Conservation (phyloP, 2,113 vertebrate genomes). For the Malurus melanocephalus region DNA sequence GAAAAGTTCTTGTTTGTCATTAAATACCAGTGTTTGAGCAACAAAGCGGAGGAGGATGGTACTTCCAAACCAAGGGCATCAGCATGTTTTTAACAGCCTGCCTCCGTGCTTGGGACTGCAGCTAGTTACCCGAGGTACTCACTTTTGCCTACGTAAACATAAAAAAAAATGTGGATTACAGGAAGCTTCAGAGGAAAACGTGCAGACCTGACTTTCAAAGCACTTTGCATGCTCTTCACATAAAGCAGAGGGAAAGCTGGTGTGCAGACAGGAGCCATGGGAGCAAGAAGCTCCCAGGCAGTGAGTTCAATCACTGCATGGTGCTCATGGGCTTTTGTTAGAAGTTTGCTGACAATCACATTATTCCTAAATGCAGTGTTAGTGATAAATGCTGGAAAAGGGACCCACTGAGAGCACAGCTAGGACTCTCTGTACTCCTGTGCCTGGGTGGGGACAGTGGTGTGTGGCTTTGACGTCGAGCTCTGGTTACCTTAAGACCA, state of each 20-base stretch:
- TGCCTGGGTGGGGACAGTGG: neutral
- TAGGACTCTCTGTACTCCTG: neutral
- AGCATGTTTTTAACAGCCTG: neutral
- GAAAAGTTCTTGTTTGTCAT: slow-evolving; percentile 1
- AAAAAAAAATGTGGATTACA: neutral
- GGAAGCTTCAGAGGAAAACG: neutral
- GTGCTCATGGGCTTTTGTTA: neutral
- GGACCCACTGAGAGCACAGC: neutral
- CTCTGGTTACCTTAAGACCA: neutral
- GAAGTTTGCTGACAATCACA: neutral
- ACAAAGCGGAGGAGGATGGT: neutral
- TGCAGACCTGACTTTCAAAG: slow-evolving; percentile 7
- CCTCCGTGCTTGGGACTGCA: neutral
- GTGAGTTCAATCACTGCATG: neutral
- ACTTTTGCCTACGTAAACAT: neutral
- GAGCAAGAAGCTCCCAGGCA: neutral
- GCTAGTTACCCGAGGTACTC: neutral
- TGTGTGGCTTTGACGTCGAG: neutral
- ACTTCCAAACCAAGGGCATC: neutral
- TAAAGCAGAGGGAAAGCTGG: neutral
- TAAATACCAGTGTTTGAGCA: neutral
- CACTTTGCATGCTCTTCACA: neutral
- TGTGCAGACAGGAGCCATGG: neutral
- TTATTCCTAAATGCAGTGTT: neutral
- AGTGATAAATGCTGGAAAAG: slow-evolving; percentile 1